Percentiles rank a stretch among this genome's conserved stretches.
These are phyloP conservation scores for Meta bourneti DNA, from an alignment of 2,888 invertebrate genomes.

Conservation along the genomic window DNA sequence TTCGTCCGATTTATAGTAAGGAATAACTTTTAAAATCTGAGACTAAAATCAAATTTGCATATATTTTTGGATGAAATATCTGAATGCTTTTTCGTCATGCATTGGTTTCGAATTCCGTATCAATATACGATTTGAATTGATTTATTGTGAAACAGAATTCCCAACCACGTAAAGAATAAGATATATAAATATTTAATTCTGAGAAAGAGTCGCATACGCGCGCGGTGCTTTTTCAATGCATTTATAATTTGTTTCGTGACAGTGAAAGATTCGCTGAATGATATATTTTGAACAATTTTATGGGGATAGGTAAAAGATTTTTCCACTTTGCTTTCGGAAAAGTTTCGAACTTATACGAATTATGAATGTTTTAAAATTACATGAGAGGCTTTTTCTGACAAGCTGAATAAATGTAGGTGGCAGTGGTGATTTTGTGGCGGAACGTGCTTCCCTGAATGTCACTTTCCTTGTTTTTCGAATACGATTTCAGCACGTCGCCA, in stretches of 20 bases:
- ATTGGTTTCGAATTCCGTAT: neutral
- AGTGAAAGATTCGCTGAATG: neutral
- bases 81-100: neutral
- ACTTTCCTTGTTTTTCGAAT: too few relatives aligned
- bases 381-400: too few relatives aligned
- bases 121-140: neutral
- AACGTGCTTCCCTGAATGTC: too few relatives aligned
- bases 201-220: neutral
- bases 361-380: too few relatives aligned
- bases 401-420: too few relatives aligned
- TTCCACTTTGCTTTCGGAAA: too few relatives aligned
- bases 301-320: too few relatives aligned
- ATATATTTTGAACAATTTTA: neutral
- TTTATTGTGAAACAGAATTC: neutral
- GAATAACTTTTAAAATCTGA: neutral
- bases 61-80: neutral
- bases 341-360: too few relatives aligned
- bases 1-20: neutral
- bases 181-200: neutral
- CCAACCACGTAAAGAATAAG: neutral
- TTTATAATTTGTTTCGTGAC: neutral
- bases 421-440: too few relatives aligned
- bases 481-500: too few relatives aligned
- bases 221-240: neutral
- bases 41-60: neutral